Conservation (phyloP, 2,888 invertebrate species). For the Poecilus cupreus region DNA sequence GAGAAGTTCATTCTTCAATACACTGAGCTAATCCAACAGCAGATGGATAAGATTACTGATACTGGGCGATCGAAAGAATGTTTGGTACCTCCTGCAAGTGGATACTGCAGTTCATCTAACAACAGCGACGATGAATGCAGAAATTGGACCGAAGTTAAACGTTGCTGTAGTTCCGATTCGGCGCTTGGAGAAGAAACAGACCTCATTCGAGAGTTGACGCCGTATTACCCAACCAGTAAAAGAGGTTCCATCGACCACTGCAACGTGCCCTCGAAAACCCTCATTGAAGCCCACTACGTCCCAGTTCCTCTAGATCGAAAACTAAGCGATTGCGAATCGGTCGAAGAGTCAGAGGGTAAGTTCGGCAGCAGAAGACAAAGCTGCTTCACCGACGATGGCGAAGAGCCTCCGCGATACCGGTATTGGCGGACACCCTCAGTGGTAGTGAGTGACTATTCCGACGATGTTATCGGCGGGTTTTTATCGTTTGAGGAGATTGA, state of each 20-base stretch:
- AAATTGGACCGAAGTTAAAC: slow-evolving; percentile 66
- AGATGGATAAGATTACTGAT: slow-evolving; percentile 47
- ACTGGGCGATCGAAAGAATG: not conserved
- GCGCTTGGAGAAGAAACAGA: slow-evolving; percentile 68
- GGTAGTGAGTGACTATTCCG: slow-evolving; percentile 91
- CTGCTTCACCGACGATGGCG: slow-evolving; percentile 73
- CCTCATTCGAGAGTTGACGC: slow-evolving; percentile 26
- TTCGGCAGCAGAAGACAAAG: slow-evolving; percentile 73
- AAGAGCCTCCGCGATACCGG: slow-evolving; percentile 72
- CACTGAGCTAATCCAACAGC: slow-evolving; percentile 58
- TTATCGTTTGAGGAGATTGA: slow-evolving; percentile 78
- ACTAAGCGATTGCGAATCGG: slow-evolving; percentile 71
- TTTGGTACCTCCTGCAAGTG: slow-evolving; percentile 68
- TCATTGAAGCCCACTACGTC: slow-evolving; percentile 76
- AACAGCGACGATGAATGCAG: slow-evolving; percentile 70
- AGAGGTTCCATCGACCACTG: slow-evolving; percentile 70
- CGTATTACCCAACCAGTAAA: slow-evolving; percentile 63
- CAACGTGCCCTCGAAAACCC: slow-evolving; percentile 72
- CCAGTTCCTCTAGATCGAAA: slow-evolving; percentile 73
- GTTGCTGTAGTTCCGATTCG: slow-evolving; percentile 75
- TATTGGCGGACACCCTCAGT: slow-evolving; percentile 90
- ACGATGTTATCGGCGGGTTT: slow-evolving; percentile 78
- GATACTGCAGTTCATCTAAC: slow-evolving; percentile 70
- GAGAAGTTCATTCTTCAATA: slow-evolving; percentile 56
- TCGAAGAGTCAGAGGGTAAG: slow-evolving; percentile 59